Conservation (phyloP, 2,113 vertebrate species). For the Elgaria multicarinata region DNA sequence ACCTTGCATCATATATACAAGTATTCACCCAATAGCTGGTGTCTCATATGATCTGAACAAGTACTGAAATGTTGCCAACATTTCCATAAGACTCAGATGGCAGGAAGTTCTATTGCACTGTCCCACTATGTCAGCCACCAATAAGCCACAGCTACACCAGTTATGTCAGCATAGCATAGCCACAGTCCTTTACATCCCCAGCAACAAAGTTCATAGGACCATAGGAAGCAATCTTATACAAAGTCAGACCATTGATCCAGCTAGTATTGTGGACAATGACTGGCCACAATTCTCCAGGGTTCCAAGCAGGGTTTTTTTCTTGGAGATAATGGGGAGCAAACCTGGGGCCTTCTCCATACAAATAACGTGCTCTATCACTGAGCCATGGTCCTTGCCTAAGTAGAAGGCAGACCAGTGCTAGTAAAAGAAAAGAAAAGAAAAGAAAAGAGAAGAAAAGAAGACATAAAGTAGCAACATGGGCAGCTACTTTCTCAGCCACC, state of each 20-base stretch:
- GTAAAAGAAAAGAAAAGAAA: neutral
- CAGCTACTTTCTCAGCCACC: neutral
- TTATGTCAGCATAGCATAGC: neutral
- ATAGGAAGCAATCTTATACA: neutral
- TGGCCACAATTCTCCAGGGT: no score
- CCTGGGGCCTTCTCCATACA: no score
- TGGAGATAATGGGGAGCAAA: no score
- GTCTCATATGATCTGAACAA: neutral
- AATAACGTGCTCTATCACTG: neutral
- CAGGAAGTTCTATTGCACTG: neutral
- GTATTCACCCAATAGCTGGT: neutral
- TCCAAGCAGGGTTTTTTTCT: no score
- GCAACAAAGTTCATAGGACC: neutral
- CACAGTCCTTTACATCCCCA: neutral
- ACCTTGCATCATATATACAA: constrained; percentile 24
- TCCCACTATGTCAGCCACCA: neutral
- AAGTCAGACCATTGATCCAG: no score
- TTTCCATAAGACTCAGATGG: constrained; percentile 28
- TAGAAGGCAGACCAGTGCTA: neutral
- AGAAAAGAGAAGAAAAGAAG: no score
- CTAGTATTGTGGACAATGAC: no score
- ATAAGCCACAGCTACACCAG: neutral
- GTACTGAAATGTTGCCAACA: constrained; percentile 29
- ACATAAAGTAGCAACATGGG: neutral
- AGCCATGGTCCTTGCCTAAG: neutral